These are phyloP conservation scores for Cryptocheilus praepositus DNA, from an alignment of 2,888 invertebrate species.

Conservation along the genomic window DNA sequence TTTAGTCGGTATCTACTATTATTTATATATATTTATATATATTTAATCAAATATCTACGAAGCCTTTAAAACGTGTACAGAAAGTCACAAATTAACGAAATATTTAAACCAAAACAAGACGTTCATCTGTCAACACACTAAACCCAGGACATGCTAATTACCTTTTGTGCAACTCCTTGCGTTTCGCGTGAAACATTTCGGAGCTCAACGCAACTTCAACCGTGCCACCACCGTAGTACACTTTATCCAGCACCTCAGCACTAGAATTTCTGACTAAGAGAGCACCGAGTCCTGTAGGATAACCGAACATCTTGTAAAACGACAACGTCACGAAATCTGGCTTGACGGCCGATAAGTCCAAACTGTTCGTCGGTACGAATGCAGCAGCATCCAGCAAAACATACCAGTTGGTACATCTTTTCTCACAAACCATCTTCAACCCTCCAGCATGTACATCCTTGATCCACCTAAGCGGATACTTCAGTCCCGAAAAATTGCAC, in stretches of 20 bases:
- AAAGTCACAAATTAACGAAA: no score
- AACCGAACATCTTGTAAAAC: constrained; percentile 98
- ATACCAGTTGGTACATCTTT: constrained; percentile 80
- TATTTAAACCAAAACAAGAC: no score
- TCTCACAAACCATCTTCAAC: constrained; percentile 74
- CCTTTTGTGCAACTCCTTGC: constrained; percentile 84
- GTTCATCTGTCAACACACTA: no score
- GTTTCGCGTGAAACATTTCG: constrained; percentile 83
- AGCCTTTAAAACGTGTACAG: no score
- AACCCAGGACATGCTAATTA: no score
- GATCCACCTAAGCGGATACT: constrained; percentile 89
- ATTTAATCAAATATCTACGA: no score
- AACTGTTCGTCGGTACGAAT: constrained; percentile 84
- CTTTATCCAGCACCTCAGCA: constrained; percentile 79
- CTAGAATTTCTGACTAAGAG: constrained; percentile 85
- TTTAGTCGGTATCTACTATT: no score
- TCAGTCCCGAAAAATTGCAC: constrained; percentile 95
- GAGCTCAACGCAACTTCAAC: constrained; percentile 88
- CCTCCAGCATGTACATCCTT: constrained; percentile 79
- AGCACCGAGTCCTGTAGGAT: constrained; percentile 96
- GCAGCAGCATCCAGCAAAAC: constrained; percentile 92
- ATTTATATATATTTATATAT: no score
- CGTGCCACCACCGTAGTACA: constrained; percentile 96
- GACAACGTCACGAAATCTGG: constrained; percentile 95
- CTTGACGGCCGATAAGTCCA: constrained; percentile 83